Evolutionary conservation across 2,888 invertebrate species (phyloP), one percentile per base, ranked within the genome.

Genomic region (Xanthostigma xanthostigma): DNA sequence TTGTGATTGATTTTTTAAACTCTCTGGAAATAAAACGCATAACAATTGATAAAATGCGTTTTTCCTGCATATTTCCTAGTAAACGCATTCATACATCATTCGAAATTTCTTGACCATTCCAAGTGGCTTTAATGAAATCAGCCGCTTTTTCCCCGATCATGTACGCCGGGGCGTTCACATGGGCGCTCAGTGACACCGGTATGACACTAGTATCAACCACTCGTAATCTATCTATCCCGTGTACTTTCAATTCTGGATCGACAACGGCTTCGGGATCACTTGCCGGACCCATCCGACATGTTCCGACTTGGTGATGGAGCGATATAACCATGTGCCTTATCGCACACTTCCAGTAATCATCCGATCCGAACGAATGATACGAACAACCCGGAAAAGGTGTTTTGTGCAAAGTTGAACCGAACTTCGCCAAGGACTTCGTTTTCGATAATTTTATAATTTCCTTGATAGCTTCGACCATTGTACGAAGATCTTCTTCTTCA

Each of bases 101-200:
- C 3, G 27, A 27, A 27, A 27, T 27, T 6, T 27, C 27, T 27
- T 27, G 27, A 27, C 27, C 27, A 6, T 27, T 27, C 77, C 77
- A 79, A 45, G 66, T 64, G 36, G 60, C 59, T 54, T 72, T 75
- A 46, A 82, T 74, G 62, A 79, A 68, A 59, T 79, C 81, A 0
- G 81, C 73, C 3, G 74, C 81, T 57, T 81, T 84, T 64, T 85
- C 84, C 0, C 78, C 84, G 35, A 83, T 75, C 82, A 83, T 82
- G 39, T 81, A 75, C 1, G 79, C 76, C 3, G 79, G 77, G 1
- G 79, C 81, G 47, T 76, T 76, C 0, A 81, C 80, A 61, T 84
- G 81, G 0, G 78, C 75, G 9, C 76, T 76, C 41, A 78, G 72
- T 8, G 81, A 72, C 45, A 71, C 67, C 1, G 84, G 83, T 61